These are phyloP conservation scores for Carabus problematicus DNA, from an alignment of 2,888 invertebrate species.

Conservation along the genomic window DNA sequence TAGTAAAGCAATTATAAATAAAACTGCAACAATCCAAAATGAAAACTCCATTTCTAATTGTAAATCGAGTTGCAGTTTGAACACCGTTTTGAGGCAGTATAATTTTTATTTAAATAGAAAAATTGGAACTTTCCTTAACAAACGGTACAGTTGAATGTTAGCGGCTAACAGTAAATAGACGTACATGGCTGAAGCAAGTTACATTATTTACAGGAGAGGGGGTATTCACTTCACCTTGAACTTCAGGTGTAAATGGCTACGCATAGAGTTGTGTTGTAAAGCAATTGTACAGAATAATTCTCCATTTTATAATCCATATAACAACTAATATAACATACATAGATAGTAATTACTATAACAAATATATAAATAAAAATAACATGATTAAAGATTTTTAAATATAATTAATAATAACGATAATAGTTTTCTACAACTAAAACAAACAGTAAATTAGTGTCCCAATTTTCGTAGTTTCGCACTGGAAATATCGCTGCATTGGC, in stretches of 20 bases:
- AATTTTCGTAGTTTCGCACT: conserved; percentile 77
- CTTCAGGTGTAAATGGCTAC: background rate
- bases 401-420: background rate
- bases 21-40: conserved; percentile 29
- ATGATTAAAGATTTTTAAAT: background rate
- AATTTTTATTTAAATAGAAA: background rate
- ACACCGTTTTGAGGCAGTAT: conserved; percentile 5
- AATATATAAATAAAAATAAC: background rate
- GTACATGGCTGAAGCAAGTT: background rate
- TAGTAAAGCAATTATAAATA: conserved; percentile 60
- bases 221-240: conserved; percentile 3
- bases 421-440: no score
- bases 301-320: background rate
- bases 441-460: conserved; percentile 51
- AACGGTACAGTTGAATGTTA: background rate
- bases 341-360: background rate
- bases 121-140: background rate
- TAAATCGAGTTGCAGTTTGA: conserved; percentile 52
- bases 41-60: conserved; percentile 40
- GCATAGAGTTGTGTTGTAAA: background rate
- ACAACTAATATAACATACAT: background rate
- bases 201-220: conserved; percentile 4
- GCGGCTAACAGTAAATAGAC: background rate
- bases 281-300: background rate
- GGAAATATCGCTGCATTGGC: conserved; percentile 77